phyloP scores from a whole-genome alignment of 2,797 vertebrate species.

The Leontocebus nigricollis region DNA sequence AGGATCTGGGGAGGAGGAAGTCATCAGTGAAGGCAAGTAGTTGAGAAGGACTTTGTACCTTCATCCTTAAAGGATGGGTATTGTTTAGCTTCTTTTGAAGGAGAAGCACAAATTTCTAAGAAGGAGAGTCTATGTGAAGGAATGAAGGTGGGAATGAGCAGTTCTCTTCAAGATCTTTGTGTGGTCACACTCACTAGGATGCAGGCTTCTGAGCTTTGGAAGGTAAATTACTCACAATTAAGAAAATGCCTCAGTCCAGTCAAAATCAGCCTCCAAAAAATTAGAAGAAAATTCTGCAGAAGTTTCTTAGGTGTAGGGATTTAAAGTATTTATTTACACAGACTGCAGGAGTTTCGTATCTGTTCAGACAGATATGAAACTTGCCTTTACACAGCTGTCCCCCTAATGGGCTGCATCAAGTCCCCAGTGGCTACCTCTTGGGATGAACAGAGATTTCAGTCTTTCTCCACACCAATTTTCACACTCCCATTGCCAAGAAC shows the following conservation, averaged over 20 bases:
- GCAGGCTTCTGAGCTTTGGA: background rate
- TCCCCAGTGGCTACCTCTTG: constrained; percentile 9
- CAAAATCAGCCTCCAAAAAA: background rate
- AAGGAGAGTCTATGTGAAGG: background rate
- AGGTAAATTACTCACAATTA: constrained; percentile 57
- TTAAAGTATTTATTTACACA: constrained; percentile 58
- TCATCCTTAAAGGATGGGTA: background rate
- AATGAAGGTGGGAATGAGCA: background rate
- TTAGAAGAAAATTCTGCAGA: constrained; percentile 51
- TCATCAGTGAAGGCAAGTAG: background rate
- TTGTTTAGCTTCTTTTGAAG: background rate
- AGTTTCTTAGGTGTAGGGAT: constrained; percentile 42
- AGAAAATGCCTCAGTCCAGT: constrained; percentile 21
- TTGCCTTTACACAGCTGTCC: constrained; percentile 23
- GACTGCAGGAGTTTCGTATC: background rate
- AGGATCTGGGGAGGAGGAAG: background rate
- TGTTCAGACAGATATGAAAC: constrained; percentile 50
- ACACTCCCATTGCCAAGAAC: constrained; percentile 28
- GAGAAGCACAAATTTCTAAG: background rate
- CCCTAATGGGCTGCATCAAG: constrained; percentile 1
- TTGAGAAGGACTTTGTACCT: background rate
- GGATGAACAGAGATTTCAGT: constrained; percentile 50
- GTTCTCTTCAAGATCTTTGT: background rate
- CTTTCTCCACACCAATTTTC: constrained; percentile 55
- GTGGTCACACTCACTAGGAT: background rate